Percentiles rank a stretch among this genome's conserved stretches.
Conservation (phyloP, 2,113 vertebrate species). For the Turdus rufiventris region DNA sequence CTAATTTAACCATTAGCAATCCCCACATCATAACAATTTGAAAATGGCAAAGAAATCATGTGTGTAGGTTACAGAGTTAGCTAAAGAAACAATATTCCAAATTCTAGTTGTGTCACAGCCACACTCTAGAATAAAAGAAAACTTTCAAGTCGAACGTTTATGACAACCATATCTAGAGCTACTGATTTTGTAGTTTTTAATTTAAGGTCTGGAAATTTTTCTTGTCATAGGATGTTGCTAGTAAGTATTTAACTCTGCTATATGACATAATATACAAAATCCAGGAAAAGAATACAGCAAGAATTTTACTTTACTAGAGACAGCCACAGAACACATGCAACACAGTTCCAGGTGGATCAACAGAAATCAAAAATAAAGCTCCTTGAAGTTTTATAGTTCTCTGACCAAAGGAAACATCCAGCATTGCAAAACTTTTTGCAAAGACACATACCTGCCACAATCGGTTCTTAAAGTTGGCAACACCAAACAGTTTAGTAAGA, state of each 20-base stretch:
- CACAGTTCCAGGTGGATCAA: neutral
- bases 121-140: neutral
- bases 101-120: neutral
- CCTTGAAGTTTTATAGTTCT: neutral
- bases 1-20: neutral
- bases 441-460: accelerated
- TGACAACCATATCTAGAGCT: neutral
- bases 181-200: neutral
- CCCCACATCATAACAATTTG: neutral
- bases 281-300: neutral
- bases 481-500: neutral
- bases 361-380: neutral
- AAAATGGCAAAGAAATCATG: neutral
- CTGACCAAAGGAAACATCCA: neutral
- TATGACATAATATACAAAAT: neutral
- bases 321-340: neutral
- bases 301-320: neutral
- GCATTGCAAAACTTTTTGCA: neutral
- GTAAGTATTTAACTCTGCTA: neutral
- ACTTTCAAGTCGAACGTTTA: neutral
- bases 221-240: neutral
- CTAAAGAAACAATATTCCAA: neutral
- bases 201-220: neutral
- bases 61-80: neutral
- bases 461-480: neutral